A percentile compares a stretch with the other conserved stretches of the same genome.
Conservation (phyloP, 2,797 vertebrate species). For the Sebastes diaconus region DNA sequence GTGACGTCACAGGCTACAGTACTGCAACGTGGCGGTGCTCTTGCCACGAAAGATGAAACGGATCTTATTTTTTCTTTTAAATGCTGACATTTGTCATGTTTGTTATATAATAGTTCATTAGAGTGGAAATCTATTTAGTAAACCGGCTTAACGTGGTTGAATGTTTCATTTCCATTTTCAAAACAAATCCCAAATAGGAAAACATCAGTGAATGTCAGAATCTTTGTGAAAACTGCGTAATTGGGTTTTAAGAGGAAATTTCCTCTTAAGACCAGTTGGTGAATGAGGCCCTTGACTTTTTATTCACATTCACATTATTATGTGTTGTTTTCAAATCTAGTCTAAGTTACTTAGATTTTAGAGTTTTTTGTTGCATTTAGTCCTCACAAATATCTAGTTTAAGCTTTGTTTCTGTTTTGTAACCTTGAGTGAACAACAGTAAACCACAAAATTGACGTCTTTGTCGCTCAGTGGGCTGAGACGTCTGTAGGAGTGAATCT, state of each 20-base stretch:
- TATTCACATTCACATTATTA: neutral
- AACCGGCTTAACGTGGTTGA: no score
- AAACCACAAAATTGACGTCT: neutral
- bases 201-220: no score
- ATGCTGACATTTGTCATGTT: no score
- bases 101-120: no score
- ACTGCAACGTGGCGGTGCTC: no score
- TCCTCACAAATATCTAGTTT: neutral
- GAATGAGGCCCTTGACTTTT: neutral
- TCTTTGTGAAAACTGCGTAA: no score
- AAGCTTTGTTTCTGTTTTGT: neutral
- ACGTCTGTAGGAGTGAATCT: slow-evolving; percentile 8
- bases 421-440: neutral
- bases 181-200: neutral
- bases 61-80: neutral
- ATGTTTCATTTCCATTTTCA: no score
- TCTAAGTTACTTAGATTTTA: neutral
- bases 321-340: neutral
- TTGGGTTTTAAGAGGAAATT: neutral
- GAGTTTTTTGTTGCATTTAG: neutral
- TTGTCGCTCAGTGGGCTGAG: neutral
- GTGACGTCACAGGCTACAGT: no score
- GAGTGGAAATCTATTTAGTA: no score
- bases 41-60: no score
- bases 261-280: neutral